Conservation (phyloP, 2,888 invertebrate species). For the Shargacucullia verbasci region DNA sequence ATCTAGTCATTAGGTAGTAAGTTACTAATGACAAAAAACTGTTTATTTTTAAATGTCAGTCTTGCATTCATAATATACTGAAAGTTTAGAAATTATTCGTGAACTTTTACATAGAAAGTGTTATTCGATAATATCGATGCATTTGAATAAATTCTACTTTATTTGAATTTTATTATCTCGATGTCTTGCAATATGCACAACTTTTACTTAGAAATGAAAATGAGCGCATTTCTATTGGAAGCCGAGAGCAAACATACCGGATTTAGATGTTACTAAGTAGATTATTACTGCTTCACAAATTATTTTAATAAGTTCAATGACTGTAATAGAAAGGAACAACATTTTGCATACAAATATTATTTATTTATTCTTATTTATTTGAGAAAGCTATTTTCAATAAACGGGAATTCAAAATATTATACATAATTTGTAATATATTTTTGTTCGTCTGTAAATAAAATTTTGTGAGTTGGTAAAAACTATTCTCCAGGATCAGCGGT, state of each 20-base stretch:
- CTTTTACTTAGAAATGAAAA: slow-evolving; percentile 41
- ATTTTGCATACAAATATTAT: too few species aligned
- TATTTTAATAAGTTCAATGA: slow-evolving; percentile 8
- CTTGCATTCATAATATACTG: slow-evolving; percentile 4
- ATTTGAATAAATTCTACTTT: slow-evolving; percentile 43
- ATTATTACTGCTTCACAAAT: not conserved
- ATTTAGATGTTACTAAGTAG: slow-evolving; percentile 22
- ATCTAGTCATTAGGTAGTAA: not conserved
- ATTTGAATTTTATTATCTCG: slow-evolving; percentile 30
- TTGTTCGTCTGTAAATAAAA: too few species aligned
- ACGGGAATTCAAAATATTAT: too few species aligned
- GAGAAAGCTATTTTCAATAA: too few species aligned
- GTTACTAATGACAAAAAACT: not conserved
- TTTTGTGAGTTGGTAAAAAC: too few species aligned
- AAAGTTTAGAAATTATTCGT: slow-evolving; percentile 27
- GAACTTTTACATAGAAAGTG: slow-evolving; percentile 41
- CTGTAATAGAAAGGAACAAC: not conserved
- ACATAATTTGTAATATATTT: too few species aligned
- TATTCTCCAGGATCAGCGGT: slow-evolving; percentile 11
- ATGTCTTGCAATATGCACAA: slow-evolving; percentile 17
- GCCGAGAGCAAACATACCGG: slow-evolving; percentile 18
- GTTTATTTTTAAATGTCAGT: slow-evolving; percentile 8
- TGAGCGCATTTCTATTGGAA: slow-evolving; percentile 39
- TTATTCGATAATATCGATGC: slow-evolving; percentile 16
- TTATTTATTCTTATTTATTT: too few species aligned